Evolutionary conservation across 2,888 invertebrate species (phyloP).

Genomic region (Ceratothoa steindachneri): DNA sequence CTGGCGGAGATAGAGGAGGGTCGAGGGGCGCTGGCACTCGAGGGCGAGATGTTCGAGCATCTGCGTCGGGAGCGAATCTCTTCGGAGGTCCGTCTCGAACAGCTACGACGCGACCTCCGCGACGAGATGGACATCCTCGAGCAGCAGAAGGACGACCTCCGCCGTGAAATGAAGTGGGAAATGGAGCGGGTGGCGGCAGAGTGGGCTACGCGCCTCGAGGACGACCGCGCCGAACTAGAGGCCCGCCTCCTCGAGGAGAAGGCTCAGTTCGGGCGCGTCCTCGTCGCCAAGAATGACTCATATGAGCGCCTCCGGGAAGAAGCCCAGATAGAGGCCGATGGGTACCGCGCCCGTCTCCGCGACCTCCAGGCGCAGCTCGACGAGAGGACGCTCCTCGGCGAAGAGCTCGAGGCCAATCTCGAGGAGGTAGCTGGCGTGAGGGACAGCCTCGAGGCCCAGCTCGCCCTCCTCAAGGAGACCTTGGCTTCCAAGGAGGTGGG

Average conservation of each 20-base stretch:
- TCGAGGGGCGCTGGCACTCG: too few species aligned
- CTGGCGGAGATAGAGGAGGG: neutral
- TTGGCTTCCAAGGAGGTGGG: too few species aligned
- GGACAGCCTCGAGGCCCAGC: neutral
- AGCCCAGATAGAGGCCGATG: conserved; percentile 22
- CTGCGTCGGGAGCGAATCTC: neutral
- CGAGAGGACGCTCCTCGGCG: conserved; percentile 33
- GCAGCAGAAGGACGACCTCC: conserved; percentile 25
- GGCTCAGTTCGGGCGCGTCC: conserved; percentile 43
- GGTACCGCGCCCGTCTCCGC: conserved; percentile 20
- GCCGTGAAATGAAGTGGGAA: conserved; percentile 30
- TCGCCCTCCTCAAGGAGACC: neutral
- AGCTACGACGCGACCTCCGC: conserved; percentile 15
- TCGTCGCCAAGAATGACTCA: conserved; percentile 34
- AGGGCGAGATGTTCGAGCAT: neutral
- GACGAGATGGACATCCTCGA: conserved; percentile 30
- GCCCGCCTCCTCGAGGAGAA: conserved; percentile 33
- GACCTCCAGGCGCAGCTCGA: conserved; percentile 31
- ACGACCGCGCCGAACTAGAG: conserved; percentile 18
- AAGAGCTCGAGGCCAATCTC: conserved; percentile 32
- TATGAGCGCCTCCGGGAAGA: conserved; percentile 30
- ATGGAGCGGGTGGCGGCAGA: conserved; percentile 29
- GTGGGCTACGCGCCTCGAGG: conserved; percentile 24
- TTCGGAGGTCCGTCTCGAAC: neutral
- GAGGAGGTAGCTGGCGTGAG: conserved; percentile 16